Conservation (phyloP, 2,797 vertebrate genomes). For the Craterocephalus amniculus region DNA sequence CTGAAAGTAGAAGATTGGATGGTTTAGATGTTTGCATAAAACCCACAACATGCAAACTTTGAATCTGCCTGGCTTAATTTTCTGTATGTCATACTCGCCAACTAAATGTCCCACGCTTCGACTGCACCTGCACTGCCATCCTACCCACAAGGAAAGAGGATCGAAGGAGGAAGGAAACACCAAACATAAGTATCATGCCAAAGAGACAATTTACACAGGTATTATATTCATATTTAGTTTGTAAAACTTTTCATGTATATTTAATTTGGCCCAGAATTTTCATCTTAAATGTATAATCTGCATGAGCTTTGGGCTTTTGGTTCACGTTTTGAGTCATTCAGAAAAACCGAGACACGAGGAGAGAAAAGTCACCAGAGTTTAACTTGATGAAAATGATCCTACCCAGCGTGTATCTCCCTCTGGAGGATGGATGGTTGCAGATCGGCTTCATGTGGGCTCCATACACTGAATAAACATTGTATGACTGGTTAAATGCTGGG, state of each 20-base stretch:
- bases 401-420: background rate
- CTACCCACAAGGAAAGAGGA: background rate
- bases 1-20: background rate
- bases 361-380: background rate
- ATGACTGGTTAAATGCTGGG: constrained; percentile 6
- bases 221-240: background rate
- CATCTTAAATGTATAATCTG: background rate
- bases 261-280: background rate
- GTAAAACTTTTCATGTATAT: background rate
- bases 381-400: background rate
- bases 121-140: background rate
- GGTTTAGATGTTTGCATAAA: background rate
- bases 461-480: constrained; percentile 8
- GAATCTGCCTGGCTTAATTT: background rate
- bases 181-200: background rate
- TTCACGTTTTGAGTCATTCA: constrained; percentile 15
- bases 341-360: background rate
- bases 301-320: background rate
- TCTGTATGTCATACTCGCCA: background rate
- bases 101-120: background rate
- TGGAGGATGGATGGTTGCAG: constrained; percentile 11
- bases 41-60: background rate
- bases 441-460: background rate
- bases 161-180: background rate
- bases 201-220: background rate